Conservation (phyloP, 2,888 invertebrate species). For the Diadromus collaris region DNA sequence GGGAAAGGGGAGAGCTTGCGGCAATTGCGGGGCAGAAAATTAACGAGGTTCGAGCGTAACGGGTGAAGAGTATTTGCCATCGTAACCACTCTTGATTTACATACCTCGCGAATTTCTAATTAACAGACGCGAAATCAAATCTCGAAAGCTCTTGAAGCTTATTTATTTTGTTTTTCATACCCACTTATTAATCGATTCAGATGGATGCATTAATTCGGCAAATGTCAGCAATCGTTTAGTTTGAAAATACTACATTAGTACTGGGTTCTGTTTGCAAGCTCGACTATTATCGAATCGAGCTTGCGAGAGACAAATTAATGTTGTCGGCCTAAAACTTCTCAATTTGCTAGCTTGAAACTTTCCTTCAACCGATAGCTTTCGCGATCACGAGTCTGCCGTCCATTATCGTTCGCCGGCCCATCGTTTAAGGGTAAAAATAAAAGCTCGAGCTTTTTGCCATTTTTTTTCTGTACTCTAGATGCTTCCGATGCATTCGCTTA, state of each 20-base stretch:
- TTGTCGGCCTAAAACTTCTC: not conserved
- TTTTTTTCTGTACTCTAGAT: not conserved
- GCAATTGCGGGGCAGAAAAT: not conserved
- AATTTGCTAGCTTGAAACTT: not conserved
- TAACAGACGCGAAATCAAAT: not conserved
- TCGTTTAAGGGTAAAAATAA: not conserved
- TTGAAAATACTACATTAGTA: slow-evolving; percentile 26
- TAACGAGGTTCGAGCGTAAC: slow-evolving; percentile 15
- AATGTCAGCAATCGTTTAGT: not conserved
- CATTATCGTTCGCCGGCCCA: not conserved
- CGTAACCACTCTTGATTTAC: slow-evolving; percentile 8
- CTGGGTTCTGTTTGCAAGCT: not conserved
- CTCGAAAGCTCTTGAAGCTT: not conserved
- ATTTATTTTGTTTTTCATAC: not conserved
- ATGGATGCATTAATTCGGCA: not conserved
- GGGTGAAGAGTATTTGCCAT: not conserved
- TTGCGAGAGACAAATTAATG: not conserved
- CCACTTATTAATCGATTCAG: not conserved
- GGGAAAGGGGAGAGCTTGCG: slow-evolving; percentile 12
- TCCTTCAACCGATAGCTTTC: not conserved
- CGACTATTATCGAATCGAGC: slow-evolving; percentile 25
- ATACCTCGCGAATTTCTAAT: slow-evolving; percentile 20
- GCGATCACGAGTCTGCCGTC: not conserved
- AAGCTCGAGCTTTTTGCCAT: not conserved
- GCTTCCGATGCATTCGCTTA: not conserved